phyloP scores from a whole-genome alignment of 1,140 invertebrate genomes.

The Hylaeus volcanicus region DNA sequence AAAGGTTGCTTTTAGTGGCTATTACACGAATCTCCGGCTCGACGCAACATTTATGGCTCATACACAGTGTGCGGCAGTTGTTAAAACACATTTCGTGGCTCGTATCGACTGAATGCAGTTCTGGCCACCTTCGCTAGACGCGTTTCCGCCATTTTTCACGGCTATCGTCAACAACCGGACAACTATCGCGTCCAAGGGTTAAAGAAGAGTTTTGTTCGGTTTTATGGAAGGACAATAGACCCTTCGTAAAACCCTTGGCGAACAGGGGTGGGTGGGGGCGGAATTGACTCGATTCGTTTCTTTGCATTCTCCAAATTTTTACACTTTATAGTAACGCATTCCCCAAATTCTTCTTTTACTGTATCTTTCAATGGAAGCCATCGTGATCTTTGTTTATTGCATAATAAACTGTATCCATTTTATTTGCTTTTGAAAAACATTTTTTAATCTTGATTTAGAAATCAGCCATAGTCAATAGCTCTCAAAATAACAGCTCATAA shows the following conservation, averaged over 20 bases:
- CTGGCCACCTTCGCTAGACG: constrained; percentile 47
- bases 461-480: too few relatives aligned
- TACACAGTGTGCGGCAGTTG: constrained; percentile 61
- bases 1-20: constrained; percentile 67
- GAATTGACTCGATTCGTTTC: neutral
- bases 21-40: constrained; percentile 61
- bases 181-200: neutral
- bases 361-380: constrained; percentile 16
- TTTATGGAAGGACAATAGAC: neutral
- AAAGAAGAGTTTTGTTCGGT: neutral
- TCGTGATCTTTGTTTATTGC: neutral
- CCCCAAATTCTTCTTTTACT: too few relatives aligned
- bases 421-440: too few relatives aligned
- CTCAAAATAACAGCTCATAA: too few relatives aligned
- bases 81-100: constrained; percentile 60
- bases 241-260: neutral
- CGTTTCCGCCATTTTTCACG: neutral
- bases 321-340: constrained; percentile 6
- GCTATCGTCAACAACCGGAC: neutral
- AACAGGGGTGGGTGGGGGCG: neutral
- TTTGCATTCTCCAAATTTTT: constrained; percentile 7
- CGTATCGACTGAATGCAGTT: constrained; percentile 17
- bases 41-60: constrained; percentile 65
- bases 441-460: too few relatives aligned
- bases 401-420: too few relatives aligned